phyloP scores from a whole-genome alignment of 2,888 invertebrate genomes.

The Tachina grossa region DNA sequence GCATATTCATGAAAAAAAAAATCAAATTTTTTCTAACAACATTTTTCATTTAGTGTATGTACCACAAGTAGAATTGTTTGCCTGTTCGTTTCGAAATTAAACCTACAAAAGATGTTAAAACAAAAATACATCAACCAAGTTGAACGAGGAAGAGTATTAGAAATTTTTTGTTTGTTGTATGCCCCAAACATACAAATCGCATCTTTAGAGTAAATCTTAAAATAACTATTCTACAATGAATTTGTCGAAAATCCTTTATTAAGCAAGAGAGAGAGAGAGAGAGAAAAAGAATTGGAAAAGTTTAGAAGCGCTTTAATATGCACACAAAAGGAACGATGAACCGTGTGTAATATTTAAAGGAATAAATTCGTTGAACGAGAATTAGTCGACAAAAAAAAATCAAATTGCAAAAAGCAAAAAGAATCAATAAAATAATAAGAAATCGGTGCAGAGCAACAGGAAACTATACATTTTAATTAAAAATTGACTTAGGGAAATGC shows the following conservation, averaged over 20 bases:
- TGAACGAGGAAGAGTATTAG: slow-evolving; percentile 13
- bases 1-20: not conserved
- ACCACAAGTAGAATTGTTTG: not conserved
- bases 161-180: slow-evolving; percentile 40
- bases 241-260: slow-evolving; percentile 52
- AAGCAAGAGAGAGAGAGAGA: not conserved
- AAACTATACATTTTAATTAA: too few relatives aligned
- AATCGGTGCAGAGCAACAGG: too few relatives aligned
- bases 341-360: not conserved
- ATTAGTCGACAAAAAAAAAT: not conserved
- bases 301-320: slow-evolving; percentile 11
- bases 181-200: slow-evolving; percentile 44
- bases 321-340: slow-evolving; percentile 8
- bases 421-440: too few relatives aligned
- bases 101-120: slow-evolving; percentile 26
- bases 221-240: slow-evolving; percentile 43
- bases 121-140: slow-evolving; percentile 34
- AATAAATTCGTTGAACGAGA: not conserved
- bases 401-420: too few relatives aligned
- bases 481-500: too few relatives aligned
- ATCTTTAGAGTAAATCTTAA: slow-evolving; percentile 36
- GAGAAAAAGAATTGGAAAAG: not conserved
- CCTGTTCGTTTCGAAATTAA: not conserved
- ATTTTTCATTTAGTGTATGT: slow-evolving; percentile 8
- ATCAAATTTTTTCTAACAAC: not conserved